These are phyloP conservation scores for Zaprionus bogoriensis DNA, from an alignment of 2,888 invertebrate species.

Conservation along the genomic window DNA sequence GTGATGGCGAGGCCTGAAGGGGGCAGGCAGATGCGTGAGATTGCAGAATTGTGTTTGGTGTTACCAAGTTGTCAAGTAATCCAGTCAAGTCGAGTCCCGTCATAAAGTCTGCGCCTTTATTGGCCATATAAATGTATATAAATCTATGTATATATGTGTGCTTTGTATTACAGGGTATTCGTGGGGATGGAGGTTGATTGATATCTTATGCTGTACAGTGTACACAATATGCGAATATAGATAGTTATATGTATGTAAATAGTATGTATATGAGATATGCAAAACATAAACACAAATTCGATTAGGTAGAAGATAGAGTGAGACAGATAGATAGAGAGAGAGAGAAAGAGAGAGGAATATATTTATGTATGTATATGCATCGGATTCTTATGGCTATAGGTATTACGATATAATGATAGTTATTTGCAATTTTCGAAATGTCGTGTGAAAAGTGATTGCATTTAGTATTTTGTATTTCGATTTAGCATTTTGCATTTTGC, in stretches of 20 bases:
- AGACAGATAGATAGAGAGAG: not conserved
- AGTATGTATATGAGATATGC: conserved; percentile 41
- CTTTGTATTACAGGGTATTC: conserved; percentile 10
- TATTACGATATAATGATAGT: not conserved
- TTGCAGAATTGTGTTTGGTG: not conserved
- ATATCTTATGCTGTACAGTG: conserved; percentile 61
- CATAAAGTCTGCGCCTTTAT: not conserved
- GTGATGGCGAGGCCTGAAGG: not conserved
- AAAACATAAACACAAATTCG: conserved; percentile 60
- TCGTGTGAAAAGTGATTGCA: conserved; percentile 29
- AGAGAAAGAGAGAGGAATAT: conserved; percentile 10
- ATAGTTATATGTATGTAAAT: conserved; percentile 1
- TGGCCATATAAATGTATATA: not conserved
- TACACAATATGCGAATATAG: conserved; percentile 48
- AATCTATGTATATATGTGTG: not conserved
- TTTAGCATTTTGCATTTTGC: no score
- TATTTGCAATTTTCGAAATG: conserved; percentile 15
- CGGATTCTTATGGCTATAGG: conserved; percentile 14
- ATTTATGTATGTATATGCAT: conserved; percentile 11
- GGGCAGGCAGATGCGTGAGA: not conserved
- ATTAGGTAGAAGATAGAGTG: conserved; percentile 16
- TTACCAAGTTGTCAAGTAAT: no score
- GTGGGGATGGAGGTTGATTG: conserved; percentile 21
- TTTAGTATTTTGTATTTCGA: no score
- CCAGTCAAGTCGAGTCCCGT: no score